Conservation (phyloP, 35 echinoderm and acorn worm species). For the Lytechinus pictus region DNA sequence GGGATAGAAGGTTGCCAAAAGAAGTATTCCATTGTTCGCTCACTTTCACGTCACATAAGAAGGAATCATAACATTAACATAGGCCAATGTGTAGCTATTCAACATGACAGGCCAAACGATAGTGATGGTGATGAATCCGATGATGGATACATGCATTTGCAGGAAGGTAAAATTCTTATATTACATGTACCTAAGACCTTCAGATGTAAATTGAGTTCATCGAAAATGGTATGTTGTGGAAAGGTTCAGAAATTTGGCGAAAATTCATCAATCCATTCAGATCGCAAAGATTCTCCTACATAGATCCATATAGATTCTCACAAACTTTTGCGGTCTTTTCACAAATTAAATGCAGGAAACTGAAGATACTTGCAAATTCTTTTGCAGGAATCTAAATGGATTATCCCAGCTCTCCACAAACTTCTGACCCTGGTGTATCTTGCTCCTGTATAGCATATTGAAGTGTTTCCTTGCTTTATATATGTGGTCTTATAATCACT, state of each 20-base stretch:
- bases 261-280: not conserved
- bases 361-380: slow-evolving; percentile 13
- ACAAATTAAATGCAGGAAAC: slow-evolving; percentile 17
- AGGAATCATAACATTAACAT: slow-evolving; percentile 37
- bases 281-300: slow-evolving; percentile 21
- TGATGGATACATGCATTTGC: too few relatives aligned
- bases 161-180: too few relatives aligned
- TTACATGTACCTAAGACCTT: too few relatives aligned
- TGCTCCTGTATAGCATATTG: slow-evolving; percentile 11
- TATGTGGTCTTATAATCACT: not conserved
- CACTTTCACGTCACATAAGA: not conserved
- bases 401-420: slow-evolving; percentile 33
- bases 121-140: too few relatives aligned
- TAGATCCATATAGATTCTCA: slow-evolving; percentile 17
- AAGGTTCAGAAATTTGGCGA: slow-evolving; percentile 22
- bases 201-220: too few relatives aligned
- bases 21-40: not conserved
- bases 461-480: slow-evolving; percentile 25
- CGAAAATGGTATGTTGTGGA: too few relatives aligned
- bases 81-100: too few relatives aligned
- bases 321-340: slow-evolving; percentile 7
- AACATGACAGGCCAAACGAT: too few relatives aligned
- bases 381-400: slow-evolving; percentile 29
- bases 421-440: slow-evolving; percentile 1
- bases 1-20: slow-evolving; percentile 32